phyloP scores from a whole-genome alignment of 2,797 vertebrate genomes.

The Manis pentadactyla region DNA sequence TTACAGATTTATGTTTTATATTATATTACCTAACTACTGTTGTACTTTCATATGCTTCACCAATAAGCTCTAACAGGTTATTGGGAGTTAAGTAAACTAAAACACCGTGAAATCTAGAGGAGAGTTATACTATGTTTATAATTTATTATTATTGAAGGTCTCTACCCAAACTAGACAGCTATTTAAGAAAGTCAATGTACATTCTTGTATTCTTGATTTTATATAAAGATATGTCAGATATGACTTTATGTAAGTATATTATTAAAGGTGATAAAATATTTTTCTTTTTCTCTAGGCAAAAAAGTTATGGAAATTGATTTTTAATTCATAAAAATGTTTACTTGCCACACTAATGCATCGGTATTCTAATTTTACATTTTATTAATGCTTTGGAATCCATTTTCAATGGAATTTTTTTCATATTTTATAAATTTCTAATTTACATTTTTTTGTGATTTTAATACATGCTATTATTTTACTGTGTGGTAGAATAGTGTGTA shows the following conservation, averaged over 20 bases:
- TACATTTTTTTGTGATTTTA: slow-evolving; percentile 56
- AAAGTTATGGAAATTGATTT: slow-evolving; percentile 43
- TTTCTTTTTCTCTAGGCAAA: neutral
- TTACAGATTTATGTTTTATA: slow-evolving; percentile 15
- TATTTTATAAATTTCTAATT: slow-evolving; percentile 62
- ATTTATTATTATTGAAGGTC: slow-evolving; percentile 79
- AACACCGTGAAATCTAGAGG: slow-evolving; percentile 76
- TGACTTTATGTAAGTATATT: slow-evolving; percentile 23
- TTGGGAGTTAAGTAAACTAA: neutral
- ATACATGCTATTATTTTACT: slow-evolving; percentile 60
- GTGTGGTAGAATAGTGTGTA: slow-evolving; percentile 37
- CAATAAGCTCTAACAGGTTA: neutral
- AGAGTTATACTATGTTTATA: slow-evolving; percentile 72
- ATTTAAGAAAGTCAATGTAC: slow-evolving; percentile 71
- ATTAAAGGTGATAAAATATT: neutral
- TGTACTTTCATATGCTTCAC: neutral
- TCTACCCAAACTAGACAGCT: slow-evolving; percentile 73
- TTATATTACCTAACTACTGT: neutral
- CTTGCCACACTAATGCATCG: neutral
- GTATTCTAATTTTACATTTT: slow-evolving; percentile 56
- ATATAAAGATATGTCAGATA: slow-evolving; percentile 73
- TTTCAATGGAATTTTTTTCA: slow-evolving; percentile 45
- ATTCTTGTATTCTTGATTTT: slow-evolving; percentile 74
- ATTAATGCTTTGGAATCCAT: slow-evolving; percentile 40
- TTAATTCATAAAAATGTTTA: slow-evolving; percentile 42